Base-by-base conservation (phyloP, 2,888 invertebrate genomes). In the Acheta domesticus region DNA sequence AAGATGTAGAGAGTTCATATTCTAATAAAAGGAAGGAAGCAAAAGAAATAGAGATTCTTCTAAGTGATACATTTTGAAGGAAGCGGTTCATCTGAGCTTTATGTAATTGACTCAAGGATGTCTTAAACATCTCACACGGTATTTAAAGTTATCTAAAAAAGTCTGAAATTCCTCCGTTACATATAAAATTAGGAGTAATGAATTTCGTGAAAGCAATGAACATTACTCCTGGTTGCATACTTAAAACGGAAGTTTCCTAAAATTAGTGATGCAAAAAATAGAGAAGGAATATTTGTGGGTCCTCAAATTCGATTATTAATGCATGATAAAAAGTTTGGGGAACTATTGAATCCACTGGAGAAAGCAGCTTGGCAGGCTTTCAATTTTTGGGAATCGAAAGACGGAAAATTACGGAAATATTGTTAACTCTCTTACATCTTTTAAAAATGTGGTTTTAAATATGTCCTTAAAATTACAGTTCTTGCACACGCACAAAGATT, bases 331-430 rank as follows among this genome's bases (percentile, higher is more conserved):
- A 78, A 78, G 78, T 78, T 78, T 78, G 62, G 14, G 62, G 62
- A 49, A 50, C 78, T 20, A 78, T 78, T 78, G 50, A 78, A 78
- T 78, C 78, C 78, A 78, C 78, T 62, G 23, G 78, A 78, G 78
- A 78, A 78, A 78, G 20, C 78, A 78, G 3, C 23, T 23, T 23
- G 21, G 12, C 14, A 78, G 62, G 12, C 48, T 48, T 48, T 36
- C 14, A 36, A 4, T 76, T 48, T 76, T 76, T 23, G 76, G 76
- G 48, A 48, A 48, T 76, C 20, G 2, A 76, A 76, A 76, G 11
- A 48, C 36, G 36, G 48, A 76, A 4, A 76, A 76, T 76, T 76
- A 76, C 23, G 11, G 76, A 36, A 11, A 76, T 76, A 76, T 76
- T 76, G 76, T 76, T 19, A 12, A 76, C 36, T 23, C 1, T 23